phyloP scores from a whole-genome alignment of 2,888 invertebrate genomes.

The Osedax fenrisi region DNA sequence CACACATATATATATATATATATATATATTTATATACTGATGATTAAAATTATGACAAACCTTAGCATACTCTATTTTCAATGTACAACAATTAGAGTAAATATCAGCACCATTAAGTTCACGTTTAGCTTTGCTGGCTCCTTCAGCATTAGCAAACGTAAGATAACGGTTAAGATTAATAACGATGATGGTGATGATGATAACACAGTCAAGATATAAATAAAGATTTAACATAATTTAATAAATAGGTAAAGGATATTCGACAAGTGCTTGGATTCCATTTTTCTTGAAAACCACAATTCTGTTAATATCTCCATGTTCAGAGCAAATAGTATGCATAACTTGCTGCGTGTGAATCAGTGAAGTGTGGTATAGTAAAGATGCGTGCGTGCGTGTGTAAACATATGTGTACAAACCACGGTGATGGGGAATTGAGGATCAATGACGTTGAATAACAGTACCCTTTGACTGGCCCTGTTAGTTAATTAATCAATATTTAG shows the following conservation, averaged over 20 bases:
- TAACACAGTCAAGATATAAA: too few relatives aligned
- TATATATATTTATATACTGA: too few relatives aligned
- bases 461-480: too few relatives aligned
- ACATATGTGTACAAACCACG: too few relatives aligned
- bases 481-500: too few relatives aligned
- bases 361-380: too few relatives aligned
- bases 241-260: constrained; percentile 88
- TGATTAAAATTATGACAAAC: too few relatives aligned
- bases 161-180: constrained; percentile 56
- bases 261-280: constrained; percentile 95
- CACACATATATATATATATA: too few relatives aligned
- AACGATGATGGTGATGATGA: too few relatives aligned
- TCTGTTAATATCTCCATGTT: constrained; percentile 77
- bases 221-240: too few relatives aligned
- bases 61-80: constrained; percentile 98
- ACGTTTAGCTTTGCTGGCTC: constrained; percentile 84
- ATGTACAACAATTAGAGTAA: constrained; percentile 95
- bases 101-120: constrained; percentile 94
- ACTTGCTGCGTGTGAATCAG: too few relatives aligned
- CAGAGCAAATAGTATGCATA: constrained; percentile 86
- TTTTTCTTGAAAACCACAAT: constrained; percentile 98
- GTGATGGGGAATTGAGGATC: constrained; percentile 98
- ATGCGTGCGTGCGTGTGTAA: too few relatives aligned
- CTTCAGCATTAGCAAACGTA: constrained; percentile 80
- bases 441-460: constrained; percentile 87